Base-by-base conservation (phyloP, 2,113 vertebrate genomes). In the Elaphurus davidianus region DNA sequence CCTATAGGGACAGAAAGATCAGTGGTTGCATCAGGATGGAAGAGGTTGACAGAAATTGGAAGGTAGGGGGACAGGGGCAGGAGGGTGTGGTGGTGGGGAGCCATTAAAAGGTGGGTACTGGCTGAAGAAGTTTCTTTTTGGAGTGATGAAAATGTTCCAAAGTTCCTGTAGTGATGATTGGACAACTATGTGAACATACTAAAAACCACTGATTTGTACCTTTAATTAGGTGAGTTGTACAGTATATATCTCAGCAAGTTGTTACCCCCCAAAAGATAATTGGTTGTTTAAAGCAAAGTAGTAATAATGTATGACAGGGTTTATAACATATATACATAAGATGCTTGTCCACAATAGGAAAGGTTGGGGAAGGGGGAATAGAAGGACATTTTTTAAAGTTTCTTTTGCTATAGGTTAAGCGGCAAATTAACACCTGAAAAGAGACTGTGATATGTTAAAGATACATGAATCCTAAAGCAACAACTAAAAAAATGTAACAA, bases 381-480 rank as follows among this genome's bases (percentile, higher is more conserved):
- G n/a, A 93, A 60, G 36, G 23, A 59, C 50, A 87, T 7, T 62
- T 94, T 36, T 36, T 43, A 15, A 76, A 64, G 54, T 91, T 87
- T 86, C 45, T 81, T 64, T 60, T 50, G 43, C 11, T 54, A 19
- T 8, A 57, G 19, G 13, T 59, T 27, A 90, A 93, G 12, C 55
- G 12, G 5, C 45, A 95, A 78, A 87, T 43, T 74, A 86, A 17
- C 87, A 82, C 21, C 90, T 62, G 81, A 90, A 50, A 17, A 54
- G 4, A 97, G 76, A 45, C 6, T 87, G 9, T 40, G 33, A 67
- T 43, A 74, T 0, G 27, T 71, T 82, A 55, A 92, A 95, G 14
- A 94, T 55, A 83, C 1, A n/a, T 54, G 50, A 97, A 93, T 52
- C 23, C 57, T 74, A 71, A 87, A 95, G 43, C 55, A 94, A 87